phyloP scores from a whole-genome alignment of 2,797 vertebrate species.

The Typhlichthys subterraneus region DNA sequence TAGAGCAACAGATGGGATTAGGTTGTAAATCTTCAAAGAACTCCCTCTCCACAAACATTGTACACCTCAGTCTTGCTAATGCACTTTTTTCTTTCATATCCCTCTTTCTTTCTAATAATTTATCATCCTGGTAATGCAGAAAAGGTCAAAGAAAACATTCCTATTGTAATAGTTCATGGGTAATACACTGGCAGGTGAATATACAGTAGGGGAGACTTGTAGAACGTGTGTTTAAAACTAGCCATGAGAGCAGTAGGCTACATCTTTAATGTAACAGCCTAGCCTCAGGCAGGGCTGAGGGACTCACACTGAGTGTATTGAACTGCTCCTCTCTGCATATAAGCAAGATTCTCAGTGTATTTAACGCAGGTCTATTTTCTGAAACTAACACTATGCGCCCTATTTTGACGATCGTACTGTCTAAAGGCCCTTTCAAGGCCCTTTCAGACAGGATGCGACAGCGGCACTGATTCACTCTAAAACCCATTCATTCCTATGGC shows the following conservation, averaged over 20 bases:
- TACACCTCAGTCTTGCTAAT: conserved; percentile 59
- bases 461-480: too few species aligned
- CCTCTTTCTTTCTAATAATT: background rate
- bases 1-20: conserved; percentile 73
- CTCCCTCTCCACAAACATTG: conserved; percentile 56
- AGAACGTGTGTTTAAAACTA: conserved; percentile 40
- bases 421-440: too few species aligned
- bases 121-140: background rate
- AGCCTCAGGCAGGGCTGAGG: conserved; percentile 55
- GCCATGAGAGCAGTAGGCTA: conserved; percentile 26
- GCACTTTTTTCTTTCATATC: conserved; percentile 51
- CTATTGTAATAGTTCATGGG: conserved; percentile 7
- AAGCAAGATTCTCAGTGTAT: background rate
- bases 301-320: conserved; percentile 37
- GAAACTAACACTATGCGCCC: background rate
- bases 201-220: conserved; percentile 30
- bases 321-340: conserved; percentile 1
- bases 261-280: conserved; percentile 53
- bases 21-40: conserved; percentile 74
- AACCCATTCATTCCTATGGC: too few species aligned
- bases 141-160: background rate
- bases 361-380: too few species aligned
- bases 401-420: too few species aligned
- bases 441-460: too few species aligned
- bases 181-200: conserved; percentile 40